Base-by-base conservation (phyloP, 2,113 vertebrate genomes). In the Lepus americanus region DNA sequence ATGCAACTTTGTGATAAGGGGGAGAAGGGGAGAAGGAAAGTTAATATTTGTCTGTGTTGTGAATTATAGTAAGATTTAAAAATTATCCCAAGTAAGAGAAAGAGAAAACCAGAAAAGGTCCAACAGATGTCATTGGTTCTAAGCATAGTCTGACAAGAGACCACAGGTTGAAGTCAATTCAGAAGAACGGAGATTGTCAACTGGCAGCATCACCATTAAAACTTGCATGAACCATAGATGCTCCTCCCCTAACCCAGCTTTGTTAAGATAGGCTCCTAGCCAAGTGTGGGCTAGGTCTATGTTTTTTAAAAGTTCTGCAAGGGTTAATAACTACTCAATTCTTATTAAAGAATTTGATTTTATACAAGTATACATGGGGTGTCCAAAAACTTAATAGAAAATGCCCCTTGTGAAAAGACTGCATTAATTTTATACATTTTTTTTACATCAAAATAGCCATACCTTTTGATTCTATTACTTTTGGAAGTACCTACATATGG, bases 41-140 rank as follows among this genome's bases (percentile, higher is more conserved):
- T 6, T 69, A 77, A 72, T 27, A 79, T 89, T 77, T 85, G 22
- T 79, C 63, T 87, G 31, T 3, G 63, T 27, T 90, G 27, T 39
- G 16, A 29, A 20, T 63, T 84, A 9, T n/a, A 49, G 5, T 36
- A 85, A 25, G 29, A 51, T 55, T 84, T 94, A 29, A 44, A 33
- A 86, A 80, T 90, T 85, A 39, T 80, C 9, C 49, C 70, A 91
- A 74, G 81, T 96, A 96, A 96, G n/a, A 64, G 85, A 64, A 85
- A 74, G 25, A 76, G 39, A 88, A 88, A 93, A 44, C 64, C 44
- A 93, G 78, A 82, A 95, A 87, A 89, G 25, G 29, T 78, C 66
- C n/a, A 55, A 49, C 33, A 79, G 6, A 73, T 84, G 53, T 66
- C 73, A 33, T 23, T 67, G 17, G 61, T 86, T 53, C 91, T 39